phyloP scores from a whole-genome alignment of 2,797 vertebrate genomes.

The Phrynocephalus guinanensis region DNA sequence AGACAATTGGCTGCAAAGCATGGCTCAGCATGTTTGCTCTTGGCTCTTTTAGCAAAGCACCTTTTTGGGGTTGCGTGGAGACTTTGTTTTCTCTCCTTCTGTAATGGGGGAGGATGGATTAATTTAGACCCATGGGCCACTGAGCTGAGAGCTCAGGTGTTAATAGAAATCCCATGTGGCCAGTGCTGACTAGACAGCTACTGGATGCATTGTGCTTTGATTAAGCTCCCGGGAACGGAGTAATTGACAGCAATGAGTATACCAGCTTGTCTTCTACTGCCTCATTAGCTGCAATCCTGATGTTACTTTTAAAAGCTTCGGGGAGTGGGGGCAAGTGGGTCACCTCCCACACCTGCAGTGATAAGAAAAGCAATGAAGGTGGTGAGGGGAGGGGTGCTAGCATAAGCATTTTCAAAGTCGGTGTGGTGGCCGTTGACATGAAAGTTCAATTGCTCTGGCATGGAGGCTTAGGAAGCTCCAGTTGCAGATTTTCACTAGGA shows the following conservation, averaged over 20 bases:
- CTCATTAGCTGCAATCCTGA: conserved; percentile 81
- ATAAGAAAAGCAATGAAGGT: conserved; percentile 65
- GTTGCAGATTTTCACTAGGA: conserved; percentile 17
- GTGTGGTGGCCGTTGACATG: conserved; percentile 49
- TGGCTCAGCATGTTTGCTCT: conserved; percentile 67
- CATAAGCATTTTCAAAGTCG: conserved; percentile 74
- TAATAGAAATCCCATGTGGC: conserved; percentile 89
- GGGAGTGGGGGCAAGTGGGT: background rate
- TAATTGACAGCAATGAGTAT: conserved; percentile 87
- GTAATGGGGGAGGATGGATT: conserved; percentile 81
- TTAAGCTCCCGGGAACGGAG: conserved; percentile 89
- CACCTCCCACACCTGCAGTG: conserved; percentile 62
- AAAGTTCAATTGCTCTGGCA: background rate
- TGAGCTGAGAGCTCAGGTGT: conserved; percentile 86
- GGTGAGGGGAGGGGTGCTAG: conserved; percentile 60
- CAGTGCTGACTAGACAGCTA: conserved; percentile 91
- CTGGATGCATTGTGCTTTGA: conserved; percentile 96
- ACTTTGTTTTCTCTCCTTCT: conserved; percentile 84
- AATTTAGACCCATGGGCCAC: conserved; percentile 79
- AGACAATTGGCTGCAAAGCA: conserved; percentile 46
- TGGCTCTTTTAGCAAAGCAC: conserved; percentile 68
- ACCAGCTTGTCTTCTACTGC: conserved; percentile 82
- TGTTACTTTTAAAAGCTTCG: conserved; percentile 77
- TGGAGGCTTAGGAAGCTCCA: background rate
- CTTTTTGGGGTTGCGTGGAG: conserved; percentile 85